Conservation (phyloP, 2,797 vertebrate species). For the Pangasius krempfi region DNA sequence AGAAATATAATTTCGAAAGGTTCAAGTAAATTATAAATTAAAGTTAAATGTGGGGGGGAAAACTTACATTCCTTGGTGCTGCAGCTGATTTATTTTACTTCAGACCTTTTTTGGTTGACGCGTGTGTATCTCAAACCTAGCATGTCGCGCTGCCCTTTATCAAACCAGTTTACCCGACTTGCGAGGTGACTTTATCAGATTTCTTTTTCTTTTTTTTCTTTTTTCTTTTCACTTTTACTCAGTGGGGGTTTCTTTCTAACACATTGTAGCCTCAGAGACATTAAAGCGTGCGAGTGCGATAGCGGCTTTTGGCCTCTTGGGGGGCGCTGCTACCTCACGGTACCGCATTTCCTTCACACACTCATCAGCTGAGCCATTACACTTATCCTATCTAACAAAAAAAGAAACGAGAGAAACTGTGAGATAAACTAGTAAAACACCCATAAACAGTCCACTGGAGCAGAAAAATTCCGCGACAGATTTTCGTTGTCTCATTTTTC, state of each 20-base stretch:
- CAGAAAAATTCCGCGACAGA: neutral
- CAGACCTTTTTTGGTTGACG: neutral
- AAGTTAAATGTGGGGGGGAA: neutral
- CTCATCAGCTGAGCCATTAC: neutral
- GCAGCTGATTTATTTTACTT: neutral
- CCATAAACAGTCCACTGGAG: neutral
- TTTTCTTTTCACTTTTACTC: neutral
- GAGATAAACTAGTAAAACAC: neutral
- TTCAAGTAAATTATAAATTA: neutral
- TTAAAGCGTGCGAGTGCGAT: neutral
- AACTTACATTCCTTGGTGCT: too few relatives aligned
- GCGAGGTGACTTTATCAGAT: neutral
- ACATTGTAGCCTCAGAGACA: too few relatives aligned
- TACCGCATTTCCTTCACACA: neutral
- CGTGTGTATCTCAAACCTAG: neutral
- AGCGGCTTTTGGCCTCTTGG: neutral
- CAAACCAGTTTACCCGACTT: neutral
- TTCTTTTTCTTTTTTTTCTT: too few relatives aligned
- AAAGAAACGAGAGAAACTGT: neutral
- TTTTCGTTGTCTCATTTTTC: neutral
- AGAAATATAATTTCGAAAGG: neutral
- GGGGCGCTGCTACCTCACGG: neutral
- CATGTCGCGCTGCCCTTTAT: neutral
- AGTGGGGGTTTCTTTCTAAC: neutral
- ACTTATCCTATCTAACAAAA: neutral